These are phyloP conservation scores for Microcebus murinus DNA, from an alignment of 2,113 vertebrate genomes.

Conservation along the genomic window DNA sequence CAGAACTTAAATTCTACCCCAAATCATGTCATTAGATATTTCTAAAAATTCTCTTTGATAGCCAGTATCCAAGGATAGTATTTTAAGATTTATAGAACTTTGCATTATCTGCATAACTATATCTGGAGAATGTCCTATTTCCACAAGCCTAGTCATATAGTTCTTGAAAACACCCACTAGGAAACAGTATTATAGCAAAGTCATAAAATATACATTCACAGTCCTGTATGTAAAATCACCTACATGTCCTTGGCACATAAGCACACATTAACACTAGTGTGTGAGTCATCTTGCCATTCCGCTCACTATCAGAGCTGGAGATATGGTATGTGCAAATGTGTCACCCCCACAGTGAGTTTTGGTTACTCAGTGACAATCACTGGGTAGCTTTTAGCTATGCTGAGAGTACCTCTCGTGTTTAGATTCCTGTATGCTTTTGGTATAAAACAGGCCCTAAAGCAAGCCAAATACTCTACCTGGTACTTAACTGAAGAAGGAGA, in stretches of 20 bases:
- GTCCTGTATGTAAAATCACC: neutral
- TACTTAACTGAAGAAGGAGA: constrained; percentile 20
- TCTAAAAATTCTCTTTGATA: neutral
- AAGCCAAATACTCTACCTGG: neutral
- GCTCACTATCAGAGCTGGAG: neutral
- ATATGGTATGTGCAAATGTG: neutral
- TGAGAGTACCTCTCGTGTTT: neutral
- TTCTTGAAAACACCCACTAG: neutral
- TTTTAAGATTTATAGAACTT: constrained; percentile 39
- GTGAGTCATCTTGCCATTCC: neutral
- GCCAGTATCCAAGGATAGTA: neutral
- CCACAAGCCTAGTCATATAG: constrained; percentile 1
- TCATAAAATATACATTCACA: neutral
- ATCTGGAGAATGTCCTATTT: neutral
- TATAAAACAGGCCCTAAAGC: constrained; percentile 6
- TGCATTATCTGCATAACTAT: neutral
- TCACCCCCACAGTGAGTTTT: neutral
- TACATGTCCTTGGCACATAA: neutral
- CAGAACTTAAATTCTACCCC: neutral
- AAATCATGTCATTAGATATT: neutral
- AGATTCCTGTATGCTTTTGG: neutral
- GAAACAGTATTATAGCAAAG: neutral
- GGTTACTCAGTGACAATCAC: neutral
- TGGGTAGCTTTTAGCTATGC: neutral
- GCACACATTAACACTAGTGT: neutral